Evolutionary conservation across 2,113 vertebrate species (phyloP).

Genomic region (Megatriorchis doriae): DNA sequence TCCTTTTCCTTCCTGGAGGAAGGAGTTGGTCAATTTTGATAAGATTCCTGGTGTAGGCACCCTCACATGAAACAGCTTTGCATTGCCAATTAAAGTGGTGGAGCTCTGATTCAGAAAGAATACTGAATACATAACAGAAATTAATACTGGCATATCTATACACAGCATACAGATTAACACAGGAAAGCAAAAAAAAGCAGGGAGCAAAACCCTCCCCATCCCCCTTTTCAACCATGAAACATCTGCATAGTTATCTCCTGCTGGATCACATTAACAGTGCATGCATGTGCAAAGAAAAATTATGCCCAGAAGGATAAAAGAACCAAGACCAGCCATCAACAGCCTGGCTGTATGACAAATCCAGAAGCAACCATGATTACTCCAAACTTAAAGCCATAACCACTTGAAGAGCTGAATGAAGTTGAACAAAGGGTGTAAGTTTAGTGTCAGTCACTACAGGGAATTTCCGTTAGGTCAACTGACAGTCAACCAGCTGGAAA

Average conservation of each 20-base stretch:
- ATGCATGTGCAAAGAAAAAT: neutral
- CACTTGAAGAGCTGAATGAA: neutral
- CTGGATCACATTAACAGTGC: neutral
- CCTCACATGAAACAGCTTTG: neutral
- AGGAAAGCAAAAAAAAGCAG: neutral
- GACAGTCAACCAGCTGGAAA: neutral
- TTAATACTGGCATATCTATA: neutral
- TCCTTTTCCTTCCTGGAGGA: neutral
- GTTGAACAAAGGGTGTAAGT: neutral
- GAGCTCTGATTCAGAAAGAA: neutral
- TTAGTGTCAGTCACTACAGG: neutral
- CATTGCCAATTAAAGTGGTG: neutral
- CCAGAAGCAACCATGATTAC: neutral
- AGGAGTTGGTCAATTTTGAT: neutral
- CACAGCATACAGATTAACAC: neutral
- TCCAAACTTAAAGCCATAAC: neutral
- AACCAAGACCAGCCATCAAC: neutral
- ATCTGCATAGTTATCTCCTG: neutral
- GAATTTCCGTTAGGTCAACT: neutral
- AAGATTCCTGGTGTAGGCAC: neutral
- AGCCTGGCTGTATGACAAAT: neutral
- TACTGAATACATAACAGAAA: neutral
- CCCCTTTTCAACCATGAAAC: neutral
- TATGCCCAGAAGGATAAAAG: neutral
- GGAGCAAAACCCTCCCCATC: neutral